These are phyloP conservation scores for Antedon bifida DNA, from an alignment of 35 echinoderm and acorn worm genomes.

Conservation along the genomic window DNA sequence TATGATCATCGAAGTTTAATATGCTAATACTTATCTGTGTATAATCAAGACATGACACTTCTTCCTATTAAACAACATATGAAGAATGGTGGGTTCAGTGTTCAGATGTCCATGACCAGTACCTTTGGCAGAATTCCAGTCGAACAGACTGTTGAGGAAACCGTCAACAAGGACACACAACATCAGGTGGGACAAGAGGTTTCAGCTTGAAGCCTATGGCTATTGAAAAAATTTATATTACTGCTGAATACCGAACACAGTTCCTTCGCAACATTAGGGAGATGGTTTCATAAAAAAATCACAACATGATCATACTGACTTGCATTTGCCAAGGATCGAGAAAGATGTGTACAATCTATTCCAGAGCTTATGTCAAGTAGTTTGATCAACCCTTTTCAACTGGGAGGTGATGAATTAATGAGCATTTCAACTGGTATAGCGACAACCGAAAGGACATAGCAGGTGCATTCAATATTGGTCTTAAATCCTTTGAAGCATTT, in stretches of 20 bases:
- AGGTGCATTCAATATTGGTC: neutral
- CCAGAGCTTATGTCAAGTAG: neutral
- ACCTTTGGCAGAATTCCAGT: neutral
- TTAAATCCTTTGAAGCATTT: neutral
- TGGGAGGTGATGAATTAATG: neutral
- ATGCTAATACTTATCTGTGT: no score
- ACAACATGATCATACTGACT: conserved; percentile 3
- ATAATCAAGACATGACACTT: neutral
- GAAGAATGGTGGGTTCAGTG: neutral
- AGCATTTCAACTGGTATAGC: neutral
- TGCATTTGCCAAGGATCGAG: neutral
- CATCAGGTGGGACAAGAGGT: neutral
- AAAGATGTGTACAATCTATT: conserved; percentile 1
- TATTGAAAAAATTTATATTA: neutral
- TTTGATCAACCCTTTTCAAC: neutral
- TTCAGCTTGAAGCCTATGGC: neutral
- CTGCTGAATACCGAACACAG: conserved; percentile 1
- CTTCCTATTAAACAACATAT: neutral
- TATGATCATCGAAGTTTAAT: no score
- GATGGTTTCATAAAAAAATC: neutral
- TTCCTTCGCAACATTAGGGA: neutral
- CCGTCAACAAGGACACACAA: no score
- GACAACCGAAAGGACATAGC: neutral
- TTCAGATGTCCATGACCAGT: neutral
- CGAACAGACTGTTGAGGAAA: no score